phyloP scores from a whole-genome alignment of 2,888 invertebrate species.

The Lepidocyrtoides sp. region DNA sequence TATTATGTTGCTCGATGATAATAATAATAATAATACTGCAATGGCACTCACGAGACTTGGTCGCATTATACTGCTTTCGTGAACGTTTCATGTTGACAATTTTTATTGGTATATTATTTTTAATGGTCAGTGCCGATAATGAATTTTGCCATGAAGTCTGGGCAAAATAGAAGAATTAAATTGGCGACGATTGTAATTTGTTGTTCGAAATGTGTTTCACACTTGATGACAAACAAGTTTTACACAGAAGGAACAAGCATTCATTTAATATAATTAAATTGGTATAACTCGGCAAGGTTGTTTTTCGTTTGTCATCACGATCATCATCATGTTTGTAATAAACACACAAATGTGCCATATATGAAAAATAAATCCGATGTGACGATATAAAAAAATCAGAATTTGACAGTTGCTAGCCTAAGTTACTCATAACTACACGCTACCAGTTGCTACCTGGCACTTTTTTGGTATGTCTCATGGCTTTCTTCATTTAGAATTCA shows the following conservation, averaged over 20 bases:
- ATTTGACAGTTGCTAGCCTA: too few relatives aligned
- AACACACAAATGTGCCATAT: background rate
- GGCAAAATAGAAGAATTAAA: constrained; percentile 5
- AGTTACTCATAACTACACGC: background rate
- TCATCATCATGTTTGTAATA: background rate
- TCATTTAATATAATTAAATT: constrained; percentile 19
- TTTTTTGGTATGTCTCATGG: background rate
- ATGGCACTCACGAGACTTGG: background rate
- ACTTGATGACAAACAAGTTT: constrained; percentile 63
- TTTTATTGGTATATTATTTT: background rate
- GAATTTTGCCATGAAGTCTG: background rate
- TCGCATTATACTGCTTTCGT: background rate
- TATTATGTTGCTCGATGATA: background rate
- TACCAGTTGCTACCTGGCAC: background rate
- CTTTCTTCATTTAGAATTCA: background rate
- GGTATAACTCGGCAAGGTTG: constrained; percentile 9
- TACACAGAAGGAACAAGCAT: background rate
- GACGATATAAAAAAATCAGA: too few relatives aligned
- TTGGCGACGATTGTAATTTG: constrained; percentile 45
- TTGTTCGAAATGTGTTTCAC: constrained; percentile 65
- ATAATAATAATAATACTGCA: too few relatives aligned
- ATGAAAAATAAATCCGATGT: constrained; percentile 18
- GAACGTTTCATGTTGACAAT: background rate
- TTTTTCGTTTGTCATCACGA: background rate
- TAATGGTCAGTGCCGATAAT: constrained; percentile 36